Conservation (phyloP, 2,797 vertebrate genomes). For the Tokudaia tokunoshimensis region DNA sequence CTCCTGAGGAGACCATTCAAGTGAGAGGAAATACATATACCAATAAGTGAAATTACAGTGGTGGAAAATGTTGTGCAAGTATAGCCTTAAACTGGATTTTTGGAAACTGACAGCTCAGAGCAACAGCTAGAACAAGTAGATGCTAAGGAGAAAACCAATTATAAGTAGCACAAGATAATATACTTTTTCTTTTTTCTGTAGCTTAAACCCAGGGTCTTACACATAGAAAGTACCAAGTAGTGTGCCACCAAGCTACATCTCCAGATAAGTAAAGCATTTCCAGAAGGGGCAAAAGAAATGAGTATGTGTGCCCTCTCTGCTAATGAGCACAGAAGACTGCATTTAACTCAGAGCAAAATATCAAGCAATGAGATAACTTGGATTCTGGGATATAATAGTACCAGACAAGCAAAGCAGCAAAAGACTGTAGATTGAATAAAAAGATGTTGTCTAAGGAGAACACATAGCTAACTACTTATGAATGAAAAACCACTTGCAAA, state of each 20-base stretch:
- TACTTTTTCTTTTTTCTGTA: not conserved
- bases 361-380: not conserved
- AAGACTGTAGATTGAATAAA: not conserved
- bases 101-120: not conserved
- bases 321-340: not conserved
- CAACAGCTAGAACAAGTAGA: not conserved
- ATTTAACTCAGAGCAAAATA: not conserved
- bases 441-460: not conserved
- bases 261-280: not conserved
- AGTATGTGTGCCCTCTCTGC: not conserved
- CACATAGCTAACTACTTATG: not conserved
- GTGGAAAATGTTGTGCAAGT: not conserved
- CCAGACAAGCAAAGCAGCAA: not conserved
- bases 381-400: not conserved
- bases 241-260: not conserved
- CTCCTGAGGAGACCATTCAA: not conserved
- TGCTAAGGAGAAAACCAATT: not conserved
- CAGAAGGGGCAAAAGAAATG: not conserved
- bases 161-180: not conserved
- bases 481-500: not conserved
- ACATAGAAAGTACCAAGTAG: not conserved
- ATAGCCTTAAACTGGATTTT: not conserved
- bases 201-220: not conserved
- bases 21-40: not conserved
- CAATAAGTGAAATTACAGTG: conserved; percentile 6